A percentile compares a stretch with the other conserved stretches of the same genome.
phyloP scores from a whole-genome alignment of 2,113 vertebrate genomes.

The Coptodon bakossiorum region DNA sequence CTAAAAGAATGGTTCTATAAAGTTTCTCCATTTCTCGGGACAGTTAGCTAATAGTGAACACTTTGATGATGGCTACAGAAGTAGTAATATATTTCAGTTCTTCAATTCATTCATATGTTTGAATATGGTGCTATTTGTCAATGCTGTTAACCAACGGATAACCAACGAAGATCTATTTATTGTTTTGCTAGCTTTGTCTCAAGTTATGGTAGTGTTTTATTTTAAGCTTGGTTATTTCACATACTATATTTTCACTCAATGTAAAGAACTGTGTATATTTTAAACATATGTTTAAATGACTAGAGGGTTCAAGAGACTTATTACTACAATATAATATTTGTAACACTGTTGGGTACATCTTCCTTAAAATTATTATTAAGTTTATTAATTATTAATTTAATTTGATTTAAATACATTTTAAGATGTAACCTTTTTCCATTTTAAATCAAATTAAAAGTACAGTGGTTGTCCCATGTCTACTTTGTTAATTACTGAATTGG shows the following conservation, averaged over 20 bases:
- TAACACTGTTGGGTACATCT: not conserved
- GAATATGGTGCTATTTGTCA: not conserved
- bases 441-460: not conserved
- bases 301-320: not conserved
- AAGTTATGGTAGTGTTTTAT: not conserved
- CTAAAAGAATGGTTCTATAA: not conserved
- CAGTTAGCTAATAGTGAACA: not conserved
- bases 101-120: not conserved
- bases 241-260: not conserved
- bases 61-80: not conserved
- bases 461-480: not conserved
- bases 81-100: not conserved
- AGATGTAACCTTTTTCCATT: not conserved
- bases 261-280: not conserved
- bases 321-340: not conserved
- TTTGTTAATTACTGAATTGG: not conserved
- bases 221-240: not conserved
- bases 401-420: not conserved
- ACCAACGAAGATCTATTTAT: not conserved
- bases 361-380: not conserved
- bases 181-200: not conserved
- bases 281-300: not conserved
- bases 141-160: not conserved
- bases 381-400: not conserved
- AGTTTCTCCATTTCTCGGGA: not conserved